These are phyloP conservation scores for Agrotis ipsilon DNA, from an alignment of 2,888 invertebrate species.

Conservation along the genomic window DNA sequence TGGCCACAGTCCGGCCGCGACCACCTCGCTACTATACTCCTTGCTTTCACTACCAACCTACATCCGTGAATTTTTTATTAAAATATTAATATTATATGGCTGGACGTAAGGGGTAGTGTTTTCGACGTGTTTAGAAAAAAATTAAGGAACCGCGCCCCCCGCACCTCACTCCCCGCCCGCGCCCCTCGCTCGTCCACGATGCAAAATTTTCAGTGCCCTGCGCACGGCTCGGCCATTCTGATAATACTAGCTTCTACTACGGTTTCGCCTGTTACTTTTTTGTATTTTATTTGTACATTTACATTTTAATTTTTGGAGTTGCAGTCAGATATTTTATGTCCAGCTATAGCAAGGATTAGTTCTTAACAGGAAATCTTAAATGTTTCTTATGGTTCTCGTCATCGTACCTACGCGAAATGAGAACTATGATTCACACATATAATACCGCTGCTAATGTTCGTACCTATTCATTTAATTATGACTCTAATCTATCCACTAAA, in stretches of 20 bases:
- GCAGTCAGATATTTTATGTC: background rate
- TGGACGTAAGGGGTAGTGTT: constrained; percentile 47
- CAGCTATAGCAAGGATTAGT: background rate
- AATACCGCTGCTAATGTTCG: background rate
- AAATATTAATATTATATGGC: constrained; percentile 46
- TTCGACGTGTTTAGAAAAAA: constrained; percentile 76
- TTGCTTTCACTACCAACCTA: constrained; percentile 45
- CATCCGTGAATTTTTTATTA: constrained; percentile 44
- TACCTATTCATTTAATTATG: constrained; percentile 18
- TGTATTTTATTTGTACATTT: background rate
- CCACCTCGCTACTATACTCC: constrained; percentile 40
- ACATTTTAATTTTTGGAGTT: background rate
- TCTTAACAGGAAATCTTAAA: background rate
- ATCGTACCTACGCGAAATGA: background rate
- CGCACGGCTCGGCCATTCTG: constrained; percentile 76
- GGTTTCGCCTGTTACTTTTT: constrained; percentile 43
- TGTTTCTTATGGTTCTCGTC: background rate
- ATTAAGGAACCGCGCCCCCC: constrained; percentile 74
- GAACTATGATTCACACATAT: constrained; percentile 31
- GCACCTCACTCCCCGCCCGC: constrained; percentile 64
- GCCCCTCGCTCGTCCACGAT: constrained; percentile 77
- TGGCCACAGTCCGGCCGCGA: constrained; percentile 76
- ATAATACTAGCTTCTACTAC: constrained; percentile 58
- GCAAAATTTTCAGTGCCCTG: constrained; percentile 84
- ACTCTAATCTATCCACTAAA: constrained; percentile 18